Evolutionary conservation across 2,113 vertebrate species (phyloP).

Genomic region (Cynopterus brachyotis): DNA sequence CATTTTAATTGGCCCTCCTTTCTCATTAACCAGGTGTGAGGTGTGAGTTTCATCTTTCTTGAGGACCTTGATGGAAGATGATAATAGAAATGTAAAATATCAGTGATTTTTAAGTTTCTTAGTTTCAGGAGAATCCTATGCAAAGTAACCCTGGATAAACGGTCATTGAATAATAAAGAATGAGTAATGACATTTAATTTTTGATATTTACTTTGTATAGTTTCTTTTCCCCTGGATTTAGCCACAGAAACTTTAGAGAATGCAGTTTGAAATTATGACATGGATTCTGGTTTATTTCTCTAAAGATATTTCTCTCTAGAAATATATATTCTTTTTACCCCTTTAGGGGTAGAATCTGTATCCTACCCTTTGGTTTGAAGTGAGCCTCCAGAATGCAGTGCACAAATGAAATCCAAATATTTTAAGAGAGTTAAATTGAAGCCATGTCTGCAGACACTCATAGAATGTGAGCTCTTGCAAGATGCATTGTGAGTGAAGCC

Average conservation of each 20-base stretch:
- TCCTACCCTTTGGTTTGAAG: background rate
- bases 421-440: conserved; percentile 14
- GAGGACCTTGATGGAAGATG: background rate
- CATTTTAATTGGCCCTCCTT: background rate
- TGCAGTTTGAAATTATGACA: background rate
- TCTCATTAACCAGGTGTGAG: background rate
- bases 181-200: background rate
- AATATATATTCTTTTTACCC: background rate
- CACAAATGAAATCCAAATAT: background rate
- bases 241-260: background rate
- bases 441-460: background rate
- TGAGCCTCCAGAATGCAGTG: background rate
- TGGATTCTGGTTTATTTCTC: background rate
- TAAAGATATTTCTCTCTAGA: background rate
- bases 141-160: background rate
- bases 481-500: background rate
- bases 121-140: background rate
- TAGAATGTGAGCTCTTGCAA: background rate
- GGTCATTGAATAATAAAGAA: background rate
- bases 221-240: background rate
- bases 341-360: conserved; percentile 37
- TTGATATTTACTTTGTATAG: background rate
- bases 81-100: background rate
- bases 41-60: background rate
- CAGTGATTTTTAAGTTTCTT: background rate